Base-by-base conservation (phyloP, 2,797 vertebrate genomes). In the Sorex maritimensis region DNA sequence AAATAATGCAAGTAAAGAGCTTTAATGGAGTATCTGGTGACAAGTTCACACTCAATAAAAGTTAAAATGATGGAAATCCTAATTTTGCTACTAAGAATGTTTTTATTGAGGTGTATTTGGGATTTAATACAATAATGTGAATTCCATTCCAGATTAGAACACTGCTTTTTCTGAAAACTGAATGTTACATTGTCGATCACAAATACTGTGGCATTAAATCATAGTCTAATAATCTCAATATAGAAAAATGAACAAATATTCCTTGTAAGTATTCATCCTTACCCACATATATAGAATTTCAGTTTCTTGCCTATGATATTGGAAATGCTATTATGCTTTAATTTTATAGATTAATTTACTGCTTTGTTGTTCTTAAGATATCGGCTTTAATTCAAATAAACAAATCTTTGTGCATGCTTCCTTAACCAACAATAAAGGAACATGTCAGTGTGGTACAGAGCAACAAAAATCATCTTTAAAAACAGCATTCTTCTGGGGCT, bases 381-480 rank as follows among this genome's bases (percentile, higher is more conserved):
- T 91, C 77, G 34, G 15, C 44, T 95, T 95, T 90, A 90, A 5
- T 74, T 95, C 93, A 58, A 61, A 65, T 87, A 52, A 0, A 30
- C 68, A 83, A 71, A 93, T 41, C 10, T 0, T 1, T 65, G 73
- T 63, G 12, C 68, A 44, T 92, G 55, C 26, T 84, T 75, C 30
- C 15, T 68, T 88, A 94, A 23, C 55, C 84, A 94, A 61, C 77
- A 90, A 28, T 81, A 92, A 92, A 80, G 71, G 61, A 11, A 82
- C 78, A 19, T 83, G 34, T 92, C 92, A 83, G 71, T 82, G 44
- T 74, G 90, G 85, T 88, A 38, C 63, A 75, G 95, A 94, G 17
- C 26, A 91, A 92, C 85, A 86, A 94, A 92, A 87, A 79, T 21
- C 63, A 65, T 83, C 84, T 81, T 92, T 68, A 44, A 77, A 95